phyloP scores from a whole-genome alignment of 2,888 invertebrate species.

The Camponotus fellah region DNA sequence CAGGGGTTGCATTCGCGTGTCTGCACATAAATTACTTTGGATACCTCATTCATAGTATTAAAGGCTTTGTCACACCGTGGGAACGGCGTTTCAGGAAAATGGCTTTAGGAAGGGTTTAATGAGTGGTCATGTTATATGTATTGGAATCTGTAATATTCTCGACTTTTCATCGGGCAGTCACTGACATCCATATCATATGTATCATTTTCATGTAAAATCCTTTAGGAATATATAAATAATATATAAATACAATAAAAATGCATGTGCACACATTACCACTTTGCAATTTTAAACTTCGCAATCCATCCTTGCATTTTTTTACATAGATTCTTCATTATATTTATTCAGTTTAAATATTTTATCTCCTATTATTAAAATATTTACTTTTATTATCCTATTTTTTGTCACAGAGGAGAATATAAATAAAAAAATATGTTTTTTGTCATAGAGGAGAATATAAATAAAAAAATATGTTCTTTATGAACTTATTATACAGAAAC shows the following conservation, averaged over 20 bases:
- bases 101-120: slow-evolving; percentile 13
- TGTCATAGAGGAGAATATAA: not conserved
- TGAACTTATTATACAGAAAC: not conserved
- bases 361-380: not conserved
- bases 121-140: slow-evolving; percentile 12
- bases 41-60: slow-evolving; percentile 14
- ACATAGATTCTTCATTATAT: not conserved
- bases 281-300: not conserved
- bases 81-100: not conserved
- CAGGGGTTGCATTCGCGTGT: slow-evolving; percentile 22
- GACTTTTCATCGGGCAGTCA: not conserved
- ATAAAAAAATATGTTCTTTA: not conserved
- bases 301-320: not conserved
- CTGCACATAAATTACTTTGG: slow-evolving; percentile 45
- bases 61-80: slow-evolving; percentile 15
- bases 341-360: not conserved
- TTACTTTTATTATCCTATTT: not conserved
- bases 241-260: not conserved
- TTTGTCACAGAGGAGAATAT: not conserved
- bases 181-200: not conserved
- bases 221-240: not conserved
- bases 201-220: not conserved
- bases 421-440: not conserved
- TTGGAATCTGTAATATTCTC: not conserved
- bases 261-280: not conserved